Conservation (phyloP, 2,888 invertebrate species). For the Pammene fasciana region DNA sequence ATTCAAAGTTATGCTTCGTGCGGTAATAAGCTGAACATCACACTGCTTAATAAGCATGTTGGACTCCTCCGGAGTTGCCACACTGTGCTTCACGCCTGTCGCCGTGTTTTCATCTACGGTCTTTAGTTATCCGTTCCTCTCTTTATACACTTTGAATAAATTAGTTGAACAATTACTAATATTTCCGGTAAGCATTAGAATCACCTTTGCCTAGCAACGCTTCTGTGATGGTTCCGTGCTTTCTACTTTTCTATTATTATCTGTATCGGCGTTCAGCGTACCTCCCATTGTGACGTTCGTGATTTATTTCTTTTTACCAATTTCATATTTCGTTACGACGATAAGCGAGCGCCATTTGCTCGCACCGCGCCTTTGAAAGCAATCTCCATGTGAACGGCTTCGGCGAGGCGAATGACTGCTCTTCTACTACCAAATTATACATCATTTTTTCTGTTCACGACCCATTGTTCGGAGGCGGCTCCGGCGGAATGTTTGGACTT, state of each 20-base stretch:
- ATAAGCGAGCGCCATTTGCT: slow-evolving; percentile 45
- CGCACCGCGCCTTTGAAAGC: slow-evolving; percentile 50
- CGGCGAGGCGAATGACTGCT: slow-evolving; percentile 38
- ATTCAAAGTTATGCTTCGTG: slow-evolving; percentile 38
- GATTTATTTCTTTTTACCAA: slow-evolving; percentile 55
- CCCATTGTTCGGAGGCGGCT: slow-evolving; percentile 61
- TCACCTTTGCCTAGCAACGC: slow-evolving; percentile 11
- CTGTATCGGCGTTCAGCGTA: slow-evolving; percentile 46
- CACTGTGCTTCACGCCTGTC: slow-evolving; percentile 27
- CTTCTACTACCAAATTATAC: slow-evolving; percentile 58
- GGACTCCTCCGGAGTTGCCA: slow-evolving; percentile 21
- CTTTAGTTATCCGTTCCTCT: slow-evolving; percentile 15
- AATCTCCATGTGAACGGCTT: slow-evolving; percentile 46
- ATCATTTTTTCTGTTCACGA: slow-evolving; percentile 63
- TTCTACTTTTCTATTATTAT: slow-evolving; percentile 55
- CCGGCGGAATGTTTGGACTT: slow-evolving; percentile 58
- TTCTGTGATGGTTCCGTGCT: slow-evolving; percentile 33
- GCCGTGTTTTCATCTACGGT: slow-evolving; percentile 22
- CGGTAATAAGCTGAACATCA: slow-evolving; percentile 28
- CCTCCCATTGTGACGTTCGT: slow-evolving; percentile 46
- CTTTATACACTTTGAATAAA: slow-evolving; percentile 26
- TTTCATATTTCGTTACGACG: slow-evolving; percentile 49
- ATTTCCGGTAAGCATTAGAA: slow-evolving; percentile 22
- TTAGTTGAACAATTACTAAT: slow-evolving; percentile 30
- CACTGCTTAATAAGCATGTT: slow-evolving; percentile 24